Base-by-base conservation (phyloP, 2,113 vertebrate genomes). In the Romanogobio albipinnatus region DNA sequence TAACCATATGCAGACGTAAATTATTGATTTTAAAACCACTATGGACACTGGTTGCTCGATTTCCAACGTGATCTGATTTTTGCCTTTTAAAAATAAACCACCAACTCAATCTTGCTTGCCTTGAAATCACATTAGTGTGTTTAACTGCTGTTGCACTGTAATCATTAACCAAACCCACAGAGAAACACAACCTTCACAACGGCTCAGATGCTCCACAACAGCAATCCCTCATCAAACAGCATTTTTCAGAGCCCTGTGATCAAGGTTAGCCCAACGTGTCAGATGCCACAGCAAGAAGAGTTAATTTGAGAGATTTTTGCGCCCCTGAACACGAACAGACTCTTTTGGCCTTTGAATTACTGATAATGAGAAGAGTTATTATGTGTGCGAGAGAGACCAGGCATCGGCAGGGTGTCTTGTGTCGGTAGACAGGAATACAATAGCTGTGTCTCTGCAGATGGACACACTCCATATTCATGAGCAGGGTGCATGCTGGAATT, bases 401-500 rank as follows among this genome's bases (percentile, higher is more conserved):
- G 45, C 9, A 81, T 36, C 76, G 84, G 87, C 77, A 76, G 62
- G 85, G 33, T 36, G 71, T 86, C 53, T 66, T 62, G 58, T 76
- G 77, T 84, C 43, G 26, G 53, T 7, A 58, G 82, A 84, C 77
- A 56, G 62, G 70, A 76, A 47, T 81, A 24, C 6, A 74, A 49
- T 47, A 75, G 76, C 66, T 51, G 70, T 77, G 79, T 81, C 81
- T 88, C 51, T 86, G 56, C 87, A 88, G 85, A 86, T 88, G 85
- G 87, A 73, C 51, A 53, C 36, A 71, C 71, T 88, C 73, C 71
- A 86, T 88, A 88, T 88, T 86, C 77, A 86, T 88, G 45, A 86
- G 80, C 22, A 80, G 68, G 24, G 7, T 56, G 80, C 77, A 78
- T 76, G 24, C 73, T 82, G 76, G 59, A 76, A 76, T 33, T 26